Base-by-base conservation (phyloP, 1,140 invertebrate species). In the Acromyrmex echinatior region DNA sequence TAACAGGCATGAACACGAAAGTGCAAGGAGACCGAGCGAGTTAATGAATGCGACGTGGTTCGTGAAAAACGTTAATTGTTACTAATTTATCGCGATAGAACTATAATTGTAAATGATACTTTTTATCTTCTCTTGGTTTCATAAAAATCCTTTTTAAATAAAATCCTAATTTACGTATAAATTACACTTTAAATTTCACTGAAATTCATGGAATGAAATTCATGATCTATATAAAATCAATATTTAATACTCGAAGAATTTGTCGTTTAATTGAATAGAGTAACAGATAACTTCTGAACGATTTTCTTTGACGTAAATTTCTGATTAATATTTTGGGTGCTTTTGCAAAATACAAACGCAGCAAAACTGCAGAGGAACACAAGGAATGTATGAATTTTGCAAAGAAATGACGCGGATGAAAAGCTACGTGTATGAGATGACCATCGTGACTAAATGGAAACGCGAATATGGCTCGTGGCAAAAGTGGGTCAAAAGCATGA, bases 1-100 rank as follows among this genome's bases (percentile, higher is more conserved):
- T 92, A 91, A 90, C 88, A 92, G 88, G 89, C 89, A 92, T 89
- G 79, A 90, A 91, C 68, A 93, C 82, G 81, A 88, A 68, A 89
- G 89, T 91, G 92, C 87, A 90, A 81, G 56, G 58, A 31, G 35
- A 45, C 39, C 71, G 58, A 66, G 28, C 71, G 58, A 66, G 28
- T 60, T 16, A 35, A 25, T 45, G 74, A 80, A 90, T 88, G 89
- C 90, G 84, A 91, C n/a, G 82, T 90, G 63, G 81, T 87, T 84
- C 28, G 81, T 84, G 25, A 85, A 85, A 74, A 84, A 31, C 70
- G 9, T 84, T 51, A 21, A 49, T 76, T 49, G 9, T 1, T 49
- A 62, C 18, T 21, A 31, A 73, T 35, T 35, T n/a, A n/a, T 0
- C 5, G 9, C 16, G 39, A 62, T 16, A 2, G 51, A 62, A 45